phyloP scores from a whole-genome alignment of 2,888 invertebrate genomes.

The Drosophila algonquin region DNA sequence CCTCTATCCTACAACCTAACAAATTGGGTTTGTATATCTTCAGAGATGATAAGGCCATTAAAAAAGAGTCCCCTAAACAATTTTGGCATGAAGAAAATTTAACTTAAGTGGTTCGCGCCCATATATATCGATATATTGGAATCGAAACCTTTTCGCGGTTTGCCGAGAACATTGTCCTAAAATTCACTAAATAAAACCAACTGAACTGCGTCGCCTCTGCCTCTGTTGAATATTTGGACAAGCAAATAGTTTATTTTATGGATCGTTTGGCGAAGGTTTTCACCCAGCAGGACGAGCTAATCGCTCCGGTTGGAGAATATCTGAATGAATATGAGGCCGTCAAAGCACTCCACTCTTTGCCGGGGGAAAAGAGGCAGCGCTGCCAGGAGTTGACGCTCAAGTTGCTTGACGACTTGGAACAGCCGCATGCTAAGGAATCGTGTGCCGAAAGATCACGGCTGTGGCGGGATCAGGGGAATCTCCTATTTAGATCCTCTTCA shows the following conservation, averaged over 20 bases:
- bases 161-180: neutral
- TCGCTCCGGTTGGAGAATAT: neutral
- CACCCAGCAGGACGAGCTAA: conserved; percentile 32
- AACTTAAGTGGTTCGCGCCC: neutral
- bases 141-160: conserved; percentile 5
- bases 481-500: neutral
- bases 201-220: neutral
- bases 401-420: no score
- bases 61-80: neutral
- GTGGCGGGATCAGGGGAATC: conserved; percentile 21
- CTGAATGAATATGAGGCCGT: conserved; percentile 18
- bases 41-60: conserved; percentile 28
- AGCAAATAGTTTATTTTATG: no score
- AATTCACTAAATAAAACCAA: conserved; percentile 18
- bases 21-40: conserved; percentile 44
- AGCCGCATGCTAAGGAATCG: neutral
- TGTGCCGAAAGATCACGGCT: conserved; percentile 6
- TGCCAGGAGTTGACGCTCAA: neutral
- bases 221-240: neutral
- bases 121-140: no score
- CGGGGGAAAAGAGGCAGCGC: neutral
- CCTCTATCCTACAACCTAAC: neutral
- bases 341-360: conserved; percentile 6
- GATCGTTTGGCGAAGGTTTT: conserved; percentile 26
- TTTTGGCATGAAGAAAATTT: no score